These are phyloP conservation scores for Pimpla rufipes DNA, from an alignment of 2,888 invertebrate species.

Conservation along the genomic window DNA sequence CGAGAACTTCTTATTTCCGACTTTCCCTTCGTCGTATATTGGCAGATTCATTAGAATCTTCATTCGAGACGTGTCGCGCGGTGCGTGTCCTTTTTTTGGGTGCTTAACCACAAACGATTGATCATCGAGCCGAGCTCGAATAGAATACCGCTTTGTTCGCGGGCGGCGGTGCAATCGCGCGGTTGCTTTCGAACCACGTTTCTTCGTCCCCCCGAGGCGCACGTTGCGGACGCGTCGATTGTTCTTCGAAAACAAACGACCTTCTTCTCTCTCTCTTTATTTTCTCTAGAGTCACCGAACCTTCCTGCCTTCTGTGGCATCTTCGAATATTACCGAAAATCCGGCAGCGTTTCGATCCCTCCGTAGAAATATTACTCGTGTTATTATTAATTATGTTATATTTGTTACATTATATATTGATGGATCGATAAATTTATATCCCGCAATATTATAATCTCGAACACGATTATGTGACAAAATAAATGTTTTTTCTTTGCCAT, in stretches of 20 bases:
- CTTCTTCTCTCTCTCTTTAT: slow-evolving; percentile 24
- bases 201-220: neutral
- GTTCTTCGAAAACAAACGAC: slow-evolving; percentile 25
- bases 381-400: too few species aligned
- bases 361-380: too few species aligned
- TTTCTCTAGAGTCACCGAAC: slow-evolving; percentile 8
- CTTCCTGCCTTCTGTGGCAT: neutral
- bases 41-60: neutral
- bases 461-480: too few species aligned
- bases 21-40: slow-evolving; percentile 68
- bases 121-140: slow-evolving; percentile 4
- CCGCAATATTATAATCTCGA: too few species aligned
- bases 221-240: slow-evolving; percentile 21
- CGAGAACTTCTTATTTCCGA: slow-evolving; percentile 66
- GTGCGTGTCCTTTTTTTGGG: neutral
- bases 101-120: slow-evolving; percentile 9
- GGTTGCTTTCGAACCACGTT: slow-evolving; percentile 24
- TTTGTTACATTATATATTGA: too few species aligned
- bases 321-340: neutral
- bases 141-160: slow-evolving; percentile 38
- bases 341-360: neutral
- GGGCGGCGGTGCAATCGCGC: neutral
- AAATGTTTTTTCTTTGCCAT: too few species aligned
- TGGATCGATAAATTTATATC: too few species aligned
- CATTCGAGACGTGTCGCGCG: neutral